Conservation (phyloP, 2,113 vertebrate genomes). For the Mastomys coucha region DNA sequence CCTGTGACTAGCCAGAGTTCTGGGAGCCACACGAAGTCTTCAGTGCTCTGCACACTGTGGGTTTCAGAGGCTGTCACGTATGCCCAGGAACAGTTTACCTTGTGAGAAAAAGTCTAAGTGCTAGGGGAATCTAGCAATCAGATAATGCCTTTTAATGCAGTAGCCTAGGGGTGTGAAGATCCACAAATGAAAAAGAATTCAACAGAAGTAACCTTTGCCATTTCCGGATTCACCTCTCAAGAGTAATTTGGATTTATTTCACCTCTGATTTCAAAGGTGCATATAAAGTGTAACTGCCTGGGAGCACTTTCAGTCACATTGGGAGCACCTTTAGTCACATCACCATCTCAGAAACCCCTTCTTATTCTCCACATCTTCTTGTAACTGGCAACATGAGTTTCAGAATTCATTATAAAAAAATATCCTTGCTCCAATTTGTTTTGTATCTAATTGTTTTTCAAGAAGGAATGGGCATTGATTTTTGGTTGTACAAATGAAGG, state of each 20-base stretch:
- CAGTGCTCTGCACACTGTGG: slow-evolving; percentile 35
- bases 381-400: slow-evolving; percentile 30
- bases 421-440: neutral
- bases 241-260: slow-evolving; percentile 39
- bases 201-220: neutral
- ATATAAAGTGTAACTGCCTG: slow-evolving; percentile 17
- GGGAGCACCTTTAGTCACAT: neutral
- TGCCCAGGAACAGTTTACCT: slow-evolving; percentile 16
- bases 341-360: neutral
- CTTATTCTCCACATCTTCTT: neutral
- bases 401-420: slow-evolving; percentile 47
- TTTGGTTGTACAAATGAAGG: neutral
- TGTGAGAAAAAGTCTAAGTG: slow-evolving; percentile 61
- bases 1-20: neutral
- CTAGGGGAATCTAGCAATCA: slow-evolving; percentile 49
- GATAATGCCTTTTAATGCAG: slow-evolving; percentile 13
- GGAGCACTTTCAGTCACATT: neutral
- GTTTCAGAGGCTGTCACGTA: slow-evolving; percentile 26
- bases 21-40: slow-evolving; percentile 36
- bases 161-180: slow-evolving; percentile 18
- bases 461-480: slow-evolving; percentile 28
- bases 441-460: slow-evolving; percentile 55
- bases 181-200: neutral
- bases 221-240: slow-evolving; percentile 17
- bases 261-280: slow-evolving; percentile 36